Base-by-base conservation (phyloP, 1,140 invertebrate genomes). In the Trachymyrmex cornetzi region DNA sequence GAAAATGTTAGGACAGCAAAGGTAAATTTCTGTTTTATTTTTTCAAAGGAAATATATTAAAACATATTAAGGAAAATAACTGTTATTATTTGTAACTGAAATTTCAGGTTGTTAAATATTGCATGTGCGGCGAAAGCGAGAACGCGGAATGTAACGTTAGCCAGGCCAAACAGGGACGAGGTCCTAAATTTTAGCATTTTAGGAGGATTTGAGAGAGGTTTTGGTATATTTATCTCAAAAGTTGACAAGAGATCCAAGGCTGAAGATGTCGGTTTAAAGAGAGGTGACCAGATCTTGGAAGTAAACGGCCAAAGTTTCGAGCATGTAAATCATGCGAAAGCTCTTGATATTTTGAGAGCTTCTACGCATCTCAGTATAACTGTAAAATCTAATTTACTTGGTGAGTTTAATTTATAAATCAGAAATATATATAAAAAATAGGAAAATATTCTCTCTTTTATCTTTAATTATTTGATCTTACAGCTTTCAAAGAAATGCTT, bases 241-340 rank as follows among this genome's bases (percentile, higher is more conserved):
- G 97, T 99, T 24, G 98, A 99, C 91, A 97, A 98, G 88, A 97
- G 97, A 79, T 99, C 98, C 3, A 99, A 99, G 95, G 98, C 99
- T 12, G 98, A 99, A 95, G 98, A 99, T 92, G 98, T 99, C n/a
- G 99, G 99, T 0, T 95, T 99, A 22, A 99, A 99, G 95, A 96
- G 98, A 71, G 99, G 99, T 2, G 99, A 99, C 96, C 99, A 99
- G 95, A 98, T 99, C 87, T 96, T 99, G 77, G 98, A 99, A 96
- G 99, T 99, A 0, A 99, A 99, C 95, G 98, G 99, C 24, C 98
- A 99, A 92, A 99, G 97, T 91, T 99, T 99, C 94, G 97, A 98
- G 92, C 98, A 99, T 94, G 98, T 99, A 55, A 98, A 97, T 90
- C 98, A 99, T 93, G 97, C 97, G 24, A 97, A 97, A 93, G 99